phyloP scores from a whole-genome alignment of 2,797 vertebrate genomes.

The Hydrocynus forskahlii region DNA sequence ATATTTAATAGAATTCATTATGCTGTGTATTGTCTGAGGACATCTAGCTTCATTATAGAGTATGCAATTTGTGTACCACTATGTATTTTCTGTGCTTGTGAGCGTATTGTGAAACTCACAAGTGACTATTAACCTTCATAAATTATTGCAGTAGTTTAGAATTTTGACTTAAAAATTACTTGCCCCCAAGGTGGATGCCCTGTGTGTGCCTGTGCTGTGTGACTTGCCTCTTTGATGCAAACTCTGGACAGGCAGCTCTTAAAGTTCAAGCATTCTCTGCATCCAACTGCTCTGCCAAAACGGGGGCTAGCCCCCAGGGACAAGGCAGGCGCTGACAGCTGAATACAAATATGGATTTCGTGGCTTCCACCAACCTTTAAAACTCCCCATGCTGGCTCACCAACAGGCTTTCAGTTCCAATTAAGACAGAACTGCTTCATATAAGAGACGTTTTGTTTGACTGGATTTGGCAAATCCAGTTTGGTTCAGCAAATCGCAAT shows the following conservation, averaged over 20 bases:
- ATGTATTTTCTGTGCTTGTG: not conserved
- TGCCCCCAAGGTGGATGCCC: not conserved
- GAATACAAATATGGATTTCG: constrained; percentile 53
- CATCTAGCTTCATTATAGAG: not conserved
- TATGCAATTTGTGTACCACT: not conserved
- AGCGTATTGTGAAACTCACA: too few species aligned
- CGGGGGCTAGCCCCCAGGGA: constrained; percentile 19
- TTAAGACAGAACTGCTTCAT: not conserved
- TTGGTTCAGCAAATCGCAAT: not conserved
- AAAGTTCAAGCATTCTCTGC: constrained; percentile 29
- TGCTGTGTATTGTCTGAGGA: not conserved
- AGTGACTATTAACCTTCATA: constrained; percentile 9
- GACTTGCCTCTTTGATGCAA: constrained; percentile 5
- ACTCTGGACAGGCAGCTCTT: constrained; percentile 15
- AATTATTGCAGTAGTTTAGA: not conserved
- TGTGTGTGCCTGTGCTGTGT: not conserved
- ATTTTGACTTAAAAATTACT: not conserved
- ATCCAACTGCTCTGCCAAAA: constrained; percentile 28
- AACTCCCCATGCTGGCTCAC: not conserved
- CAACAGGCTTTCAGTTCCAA: not conserved
- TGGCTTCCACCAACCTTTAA: constrained; percentile 43
- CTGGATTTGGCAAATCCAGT: not conserved
- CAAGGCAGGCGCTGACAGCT: constrained; percentile 3
- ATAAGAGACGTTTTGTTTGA: constrained; percentile 19
- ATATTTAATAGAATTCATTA: not conserved